These are phyloP conservation scores for Mimumesa dahlbomi DNA, from an alignment of 2,888 invertebrate genomes.

Conservation along the genomic window DNA sequence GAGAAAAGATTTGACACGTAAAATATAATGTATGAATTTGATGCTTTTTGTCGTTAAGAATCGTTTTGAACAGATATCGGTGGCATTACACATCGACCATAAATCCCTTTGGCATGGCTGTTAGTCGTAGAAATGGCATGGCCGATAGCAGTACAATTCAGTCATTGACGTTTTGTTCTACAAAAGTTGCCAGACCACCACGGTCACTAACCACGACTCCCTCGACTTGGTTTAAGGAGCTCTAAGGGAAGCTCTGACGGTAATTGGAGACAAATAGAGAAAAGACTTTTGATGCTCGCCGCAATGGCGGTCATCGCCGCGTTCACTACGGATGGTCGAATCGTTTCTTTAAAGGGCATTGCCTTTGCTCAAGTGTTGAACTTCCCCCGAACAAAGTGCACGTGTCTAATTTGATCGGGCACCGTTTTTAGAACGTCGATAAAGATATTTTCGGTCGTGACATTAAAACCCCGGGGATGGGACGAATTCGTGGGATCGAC, in stretches of 20 bases:
- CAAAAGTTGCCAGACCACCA: constrained; percentile 54
- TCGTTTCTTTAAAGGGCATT: constrained; percentile 72
- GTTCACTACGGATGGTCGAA: constrained; percentile 52
- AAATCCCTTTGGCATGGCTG: constrained; percentile 27
- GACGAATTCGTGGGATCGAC: no score
- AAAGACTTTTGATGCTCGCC: constrained; percentile 57
- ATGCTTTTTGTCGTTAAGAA: no score
- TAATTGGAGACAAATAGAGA: constrained; percentile 71
- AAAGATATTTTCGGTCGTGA: no score
- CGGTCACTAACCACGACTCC: constrained; percentile 31
- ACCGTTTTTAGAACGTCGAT: neutral
- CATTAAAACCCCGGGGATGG: no score
- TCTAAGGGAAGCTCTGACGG: constrained; percentile 50
- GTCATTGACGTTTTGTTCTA: constrained; percentile 52
- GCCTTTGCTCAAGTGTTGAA: constrained; percentile 27
- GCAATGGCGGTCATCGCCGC: constrained; percentile 38
- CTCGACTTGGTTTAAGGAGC: constrained; percentile 46
- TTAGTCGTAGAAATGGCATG: constrained; percentile 9
- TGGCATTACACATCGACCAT: constrained; percentile 28
- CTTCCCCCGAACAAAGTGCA: constrained; percentile 5
- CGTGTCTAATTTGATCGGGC: constrained; percentile 21
- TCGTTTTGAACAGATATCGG: no score
- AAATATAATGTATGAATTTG: no score
- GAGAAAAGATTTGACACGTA: no score
- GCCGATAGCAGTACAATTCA: constrained; percentile 24